Conservation (phyloP, 2,888 invertebrate genomes). For the Agrotis exclamationis region DNA sequence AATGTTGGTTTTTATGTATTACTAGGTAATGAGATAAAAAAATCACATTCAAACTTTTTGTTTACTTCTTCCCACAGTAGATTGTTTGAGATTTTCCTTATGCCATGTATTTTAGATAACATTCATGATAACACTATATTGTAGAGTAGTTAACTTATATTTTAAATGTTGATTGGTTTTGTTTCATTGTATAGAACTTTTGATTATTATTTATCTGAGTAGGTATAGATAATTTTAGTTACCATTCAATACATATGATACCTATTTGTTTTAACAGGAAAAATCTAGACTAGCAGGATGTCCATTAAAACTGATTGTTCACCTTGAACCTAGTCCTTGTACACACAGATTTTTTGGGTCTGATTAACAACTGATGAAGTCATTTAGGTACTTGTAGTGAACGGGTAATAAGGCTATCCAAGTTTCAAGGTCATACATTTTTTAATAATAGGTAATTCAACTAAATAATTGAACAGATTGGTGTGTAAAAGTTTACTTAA, state of each 20-base stretch:
- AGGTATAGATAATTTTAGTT: neutral
- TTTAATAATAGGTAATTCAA: no score
- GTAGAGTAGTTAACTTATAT: constrained; percentile 1
- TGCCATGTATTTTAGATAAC: constrained; percentile 26
- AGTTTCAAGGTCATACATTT: constrained; percentile 39
- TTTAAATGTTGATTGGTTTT: neutral
- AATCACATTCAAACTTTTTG: constrained; percentile 9
- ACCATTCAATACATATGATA: neutral
- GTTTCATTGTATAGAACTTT: neutral
- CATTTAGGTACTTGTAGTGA: constrained; percentile 15
- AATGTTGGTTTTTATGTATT: constrained; percentile 24
- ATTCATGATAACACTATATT: neutral
- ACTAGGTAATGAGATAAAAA: constrained; percentile 8
- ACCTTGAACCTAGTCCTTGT: constrained; percentile 32
- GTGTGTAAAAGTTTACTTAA: constrained; percentile 23
- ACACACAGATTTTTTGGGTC: neutral
- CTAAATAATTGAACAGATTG: constrained; percentile 25
- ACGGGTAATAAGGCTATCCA: constrained; percentile 10
- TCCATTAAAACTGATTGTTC: neutral
- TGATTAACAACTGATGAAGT: constrained; percentile 31
- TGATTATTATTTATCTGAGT: neutral
- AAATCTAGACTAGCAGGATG: neutral
- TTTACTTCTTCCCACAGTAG: constrained; percentile 31
- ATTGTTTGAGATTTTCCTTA: constrained; percentile 35
- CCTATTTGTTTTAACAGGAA: neutral